Evolutionary conservation across 2,888 invertebrate species (phyloP).

Genomic region (Nomada lathburiana): DNA sequence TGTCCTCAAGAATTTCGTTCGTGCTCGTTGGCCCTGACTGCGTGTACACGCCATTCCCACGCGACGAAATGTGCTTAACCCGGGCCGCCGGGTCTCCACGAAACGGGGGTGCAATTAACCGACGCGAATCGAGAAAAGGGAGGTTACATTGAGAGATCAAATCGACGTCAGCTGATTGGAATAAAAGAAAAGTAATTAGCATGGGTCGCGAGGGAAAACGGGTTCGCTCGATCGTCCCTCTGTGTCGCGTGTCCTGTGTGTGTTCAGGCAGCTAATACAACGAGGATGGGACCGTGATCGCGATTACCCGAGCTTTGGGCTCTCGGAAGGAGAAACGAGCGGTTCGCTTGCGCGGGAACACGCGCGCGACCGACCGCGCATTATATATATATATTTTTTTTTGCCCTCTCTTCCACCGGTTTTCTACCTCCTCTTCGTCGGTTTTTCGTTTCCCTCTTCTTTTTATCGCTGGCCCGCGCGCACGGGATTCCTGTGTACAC

Average conservation of each 20-base stretch:
- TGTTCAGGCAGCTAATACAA: slow-evolving; percentile 22
- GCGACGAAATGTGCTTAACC: background rate
- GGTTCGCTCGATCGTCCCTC: slow-evolving; percentile 12
- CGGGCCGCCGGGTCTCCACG: slow-evolving; percentile 12
- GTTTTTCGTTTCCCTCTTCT: slow-evolving; percentile 40
- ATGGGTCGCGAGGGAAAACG: slow-evolving; percentile 21
- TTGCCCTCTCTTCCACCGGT: background rate
- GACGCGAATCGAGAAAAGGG: background rate
- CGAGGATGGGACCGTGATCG: slow-evolving; percentile 45
- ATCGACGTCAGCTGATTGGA: slow-evolving; percentile 31
- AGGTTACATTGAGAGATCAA: slow-evolving; percentile 40
- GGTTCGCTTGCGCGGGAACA: slow-evolving; percentile 24
- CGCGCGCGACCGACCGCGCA: slow-evolving; percentile 25
- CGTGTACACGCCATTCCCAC: slow-evolving; percentile 8
- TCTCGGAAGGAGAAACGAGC: slow-evolving; percentile 13
- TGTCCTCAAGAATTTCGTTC: slow-evolving; percentile 26
- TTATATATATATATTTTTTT: slow-evolving; percentile 12
- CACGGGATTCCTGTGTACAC: slow-evolving; percentile 59
- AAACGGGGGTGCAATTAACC: slow-evolving; percentile 36
- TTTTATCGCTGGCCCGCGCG: slow-evolving; percentile 42
- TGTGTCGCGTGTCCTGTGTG: background rate
- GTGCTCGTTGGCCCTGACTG: background rate
- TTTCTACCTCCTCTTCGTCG: background rate
- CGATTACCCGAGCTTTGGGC: slow-evolving; percentile 52
- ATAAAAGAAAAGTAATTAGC: slow-evolving; percentile 55